Percentiles rank a stretch among this genome's conserved stretches.
Evolutionary conservation across 2,113 vertebrate species (phyloP).

Genomic region (Thermophis baileyi): DNA sequence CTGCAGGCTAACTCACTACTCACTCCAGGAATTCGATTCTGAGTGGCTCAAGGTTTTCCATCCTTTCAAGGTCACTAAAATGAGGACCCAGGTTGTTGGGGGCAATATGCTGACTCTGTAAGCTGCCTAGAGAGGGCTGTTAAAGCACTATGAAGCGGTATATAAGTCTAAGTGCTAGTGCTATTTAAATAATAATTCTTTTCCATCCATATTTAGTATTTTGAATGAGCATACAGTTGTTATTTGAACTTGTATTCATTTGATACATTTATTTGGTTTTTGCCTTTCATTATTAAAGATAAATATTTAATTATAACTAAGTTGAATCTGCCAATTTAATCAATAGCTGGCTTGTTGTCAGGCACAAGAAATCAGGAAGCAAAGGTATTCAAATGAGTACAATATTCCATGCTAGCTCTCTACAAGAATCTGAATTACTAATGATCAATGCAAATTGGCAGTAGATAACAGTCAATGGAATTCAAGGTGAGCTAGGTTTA

Average conservation of each 20-base stretch:
- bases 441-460: not conserved
- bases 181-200: not conserved
- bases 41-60: too few relatives aligned
- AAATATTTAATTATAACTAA: not conserved
- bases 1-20: too few relatives aligned
- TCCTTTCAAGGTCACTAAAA: too few relatives aligned
- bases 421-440: not conserved
- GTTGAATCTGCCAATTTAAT: not conserved
- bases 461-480: too few relatives aligned
- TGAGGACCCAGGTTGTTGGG: too few relatives aligned
- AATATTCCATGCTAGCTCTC: not conserved
- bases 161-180: too few relatives aligned
- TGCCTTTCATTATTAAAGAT: not conserved
- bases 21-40: too few relatives aligned
- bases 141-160: too few relatives aligned
- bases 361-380: not conserved
- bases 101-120: too few relatives aligned
- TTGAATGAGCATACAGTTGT: not conserved
- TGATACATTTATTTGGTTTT: not conserved
- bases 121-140: too few relatives aligned
- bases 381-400: not conserved
- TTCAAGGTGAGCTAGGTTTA: too few relatives aligned
- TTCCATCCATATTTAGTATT: not conserved
- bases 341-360: not conserved
- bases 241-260: not conserved